Percentiles rank a stretch among this genome's conserved stretches.
Conservation (phyloP, 2,797 vertebrate genomes). For the Nyctibius grandis region DNA sequence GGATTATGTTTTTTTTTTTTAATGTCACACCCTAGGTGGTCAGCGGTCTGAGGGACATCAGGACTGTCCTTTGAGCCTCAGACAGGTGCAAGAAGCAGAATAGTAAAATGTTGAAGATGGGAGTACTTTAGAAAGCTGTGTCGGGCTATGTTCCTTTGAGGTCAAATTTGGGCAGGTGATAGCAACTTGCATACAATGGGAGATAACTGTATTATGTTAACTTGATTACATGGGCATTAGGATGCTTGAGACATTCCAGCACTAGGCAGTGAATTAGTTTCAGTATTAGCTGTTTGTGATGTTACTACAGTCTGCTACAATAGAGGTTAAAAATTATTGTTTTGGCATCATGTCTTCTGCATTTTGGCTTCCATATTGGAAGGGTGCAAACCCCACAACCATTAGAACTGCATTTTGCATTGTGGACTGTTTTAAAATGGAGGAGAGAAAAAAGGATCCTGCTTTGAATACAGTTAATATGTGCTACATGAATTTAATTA, state of each 20-base stretch:
- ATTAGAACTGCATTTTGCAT: not conserved
- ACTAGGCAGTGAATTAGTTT: not conserved
- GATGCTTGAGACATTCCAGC: not conserved
- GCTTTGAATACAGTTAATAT: not conserved
- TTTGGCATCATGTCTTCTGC: not conserved
- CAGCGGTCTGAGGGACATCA: not conserved
- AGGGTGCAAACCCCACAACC: not conserved
- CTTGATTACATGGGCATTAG: not conserved
- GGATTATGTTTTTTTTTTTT: not conserved
- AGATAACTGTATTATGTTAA: not conserved
- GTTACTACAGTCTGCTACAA: rapidly evolving
- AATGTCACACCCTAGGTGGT: not conserved
- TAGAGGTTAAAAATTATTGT: not conserved
- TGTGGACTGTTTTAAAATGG: not conserved
- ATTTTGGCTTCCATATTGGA: not conserved
- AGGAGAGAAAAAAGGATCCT: not conserved
- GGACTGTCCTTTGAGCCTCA: not conserved
- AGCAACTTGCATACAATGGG: not conserved
- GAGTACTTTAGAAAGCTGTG: not conserved
- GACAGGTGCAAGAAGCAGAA: not conserved
- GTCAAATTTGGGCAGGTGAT: not conserved
- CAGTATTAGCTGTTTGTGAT: not conserved
- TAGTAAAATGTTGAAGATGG: not conserved
- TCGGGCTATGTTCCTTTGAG: not conserved
- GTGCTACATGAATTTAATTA: not conserved